Base-by-base conservation (phyloP, 2,888 invertebrate genomes). In the Itoplectis maculator region DNA sequence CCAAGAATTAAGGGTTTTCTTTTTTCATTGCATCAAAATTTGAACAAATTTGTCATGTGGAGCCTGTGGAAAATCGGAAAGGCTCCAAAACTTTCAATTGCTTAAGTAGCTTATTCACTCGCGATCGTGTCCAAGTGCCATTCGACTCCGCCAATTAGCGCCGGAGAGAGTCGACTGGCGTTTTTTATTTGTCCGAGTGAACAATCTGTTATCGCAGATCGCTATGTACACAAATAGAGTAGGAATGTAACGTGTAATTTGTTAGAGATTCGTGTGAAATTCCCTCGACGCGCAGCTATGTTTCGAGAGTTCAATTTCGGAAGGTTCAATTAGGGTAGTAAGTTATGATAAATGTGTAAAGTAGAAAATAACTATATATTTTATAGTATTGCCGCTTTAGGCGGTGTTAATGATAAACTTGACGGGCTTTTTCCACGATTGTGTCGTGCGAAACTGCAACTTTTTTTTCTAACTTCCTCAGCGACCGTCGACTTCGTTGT, bases 1-100 rank as follows among this genome's bases (percentile, higher is more conserved):
- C 96, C 56, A 94, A 95, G 87, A 94, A 94, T 88, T 95, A 87
- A 20, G 61, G 18, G n/a, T 3, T 49, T 59, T 45, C 37, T 18
- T 56, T 66, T 13, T 56, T 20, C 11, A 54, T 20, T 13, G 29
- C 29, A n/a, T n/a, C n/a, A n/a, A n/a, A n/a, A n/a, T n/a, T n/a
- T n/a, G 29, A 29, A 29, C 29, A 5, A 29, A 29, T 29, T 29
- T 29, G 2, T 29, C 29, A 5, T 29, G 2, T 5, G 29, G 29
- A 29, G 29, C 29, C 29, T 29, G 3, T 5, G 29, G n/a, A n/a
- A n/a, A n/a, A n/a, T n/a, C n/a, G n/a, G n/a, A n/a, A n/a, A n/a
- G n/a, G n/a, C n/a, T n/a, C n/a, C n/a, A n/a, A n/a, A n/a, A n/a
- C n/a, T n/a, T n/a, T n/a, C n/a, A n/a, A n/a, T 72, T 15, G 29